Conservation (phyloP, 92 coral and sea anemone species). For the Umimayanthus kanabou region DNA sequence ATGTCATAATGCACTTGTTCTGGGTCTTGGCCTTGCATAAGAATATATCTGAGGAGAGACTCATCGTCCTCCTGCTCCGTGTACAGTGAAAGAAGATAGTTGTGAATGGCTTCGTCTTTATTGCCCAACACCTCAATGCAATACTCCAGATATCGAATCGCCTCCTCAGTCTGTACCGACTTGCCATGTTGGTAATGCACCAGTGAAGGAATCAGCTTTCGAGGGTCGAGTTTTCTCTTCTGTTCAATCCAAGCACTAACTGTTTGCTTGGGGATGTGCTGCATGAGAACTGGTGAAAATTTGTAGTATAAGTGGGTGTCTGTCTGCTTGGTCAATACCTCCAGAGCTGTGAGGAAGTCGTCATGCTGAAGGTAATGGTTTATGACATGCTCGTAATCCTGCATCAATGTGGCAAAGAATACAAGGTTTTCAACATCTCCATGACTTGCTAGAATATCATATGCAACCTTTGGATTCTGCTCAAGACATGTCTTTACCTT, state of each 20-base stretch:
- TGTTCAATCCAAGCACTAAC: constrained; percentile 98
- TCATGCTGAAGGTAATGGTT: constrained; percentile 96
- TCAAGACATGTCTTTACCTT: constrained; percentile 90
- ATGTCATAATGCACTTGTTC: constrained; percentile 83
- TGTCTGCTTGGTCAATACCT: constrained; percentile 90
- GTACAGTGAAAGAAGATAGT: constrained; percentile 88
- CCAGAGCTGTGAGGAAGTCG: constrained; percentile 83
- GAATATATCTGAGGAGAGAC: constrained; percentile 81
- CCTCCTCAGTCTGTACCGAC: constrained; percentile 79
- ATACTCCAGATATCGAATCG: constrained; percentile 89
- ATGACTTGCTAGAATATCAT: constrained; percentile 94
- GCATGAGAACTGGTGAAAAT: constrained; percentile 98
- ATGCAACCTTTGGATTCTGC: constrained; percentile 92
- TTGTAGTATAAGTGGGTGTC: constrained; percentile 95
- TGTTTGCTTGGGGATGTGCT: constrained; percentile 90
- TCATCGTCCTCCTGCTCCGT: constrained; percentile 79
- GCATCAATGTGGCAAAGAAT: constrained; percentile 94
- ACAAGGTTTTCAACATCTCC: constrained; percentile 97
- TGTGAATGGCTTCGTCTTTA: constrained; percentile 93
- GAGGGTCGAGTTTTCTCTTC: constrained; percentile 86
- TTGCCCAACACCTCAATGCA: constrained; percentile 88
- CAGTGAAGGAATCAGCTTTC: constrained; percentile 88
- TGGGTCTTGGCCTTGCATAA: constrained; percentile 90
- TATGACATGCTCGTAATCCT: constrained; percentile 96
- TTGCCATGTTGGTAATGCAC: constrained; percentile 91